These are phyloP conservation scores for Cheilosia impressa DNA, from an alignment of 2,888 invertebrate species.

Conservation along the genomic window DNA sequence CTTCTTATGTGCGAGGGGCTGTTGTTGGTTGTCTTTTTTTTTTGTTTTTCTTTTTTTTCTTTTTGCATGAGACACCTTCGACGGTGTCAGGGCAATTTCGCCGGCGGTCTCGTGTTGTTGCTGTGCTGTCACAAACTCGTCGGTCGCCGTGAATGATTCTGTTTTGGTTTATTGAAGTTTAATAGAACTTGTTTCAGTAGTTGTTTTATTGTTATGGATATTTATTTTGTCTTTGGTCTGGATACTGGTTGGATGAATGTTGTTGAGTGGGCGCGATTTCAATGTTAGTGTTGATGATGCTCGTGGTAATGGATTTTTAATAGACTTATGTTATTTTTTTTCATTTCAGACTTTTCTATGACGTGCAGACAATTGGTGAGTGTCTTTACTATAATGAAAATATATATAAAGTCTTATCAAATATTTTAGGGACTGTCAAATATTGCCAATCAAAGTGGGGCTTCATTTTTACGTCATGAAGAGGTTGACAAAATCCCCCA, in stretches of 20 bases:
- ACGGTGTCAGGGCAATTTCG: slow-evolving; percentile 71
- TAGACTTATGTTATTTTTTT: slow-evolving; percentile 44
- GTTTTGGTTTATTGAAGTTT: slow-evolving; percentile 68
- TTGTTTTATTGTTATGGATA: slow-evolving; percentile 44
- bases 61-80: slow-evolving; percentile 67
- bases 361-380: slow-evolving; percentile 69
- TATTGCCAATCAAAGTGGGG: no score
- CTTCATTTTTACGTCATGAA: no score
- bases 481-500: no score
- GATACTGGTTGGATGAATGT: slow-evolving; percentile 49
- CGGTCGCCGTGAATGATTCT: slow-evolving; percentile 68
- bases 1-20: slow-evolving; percentile 24
- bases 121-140: slow-evolving; percentile 46
- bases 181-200: slow-evolving; percentile 65
- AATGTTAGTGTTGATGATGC: slow-evolving; percentile 48
- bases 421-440: no score
- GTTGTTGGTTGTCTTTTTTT: slow-evolving; percentile 15
- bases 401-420: no score
- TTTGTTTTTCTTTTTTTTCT: slow-evolving; percentile 1
- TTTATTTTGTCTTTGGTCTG: slow-evolving; percentile 33
- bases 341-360: slow-evolving; percentile 67
- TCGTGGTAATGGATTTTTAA: slow-evolving; percentile 60
- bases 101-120: slow-evolving; percentile 75
- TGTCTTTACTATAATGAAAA: not conserved
- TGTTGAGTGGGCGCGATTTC: slow-evolving; percentile 53